Evolutionary conservation across 2,113 vertebrate genomes (phyloP).

Genomic region (Thinocorus orbignyianus): DNA sequence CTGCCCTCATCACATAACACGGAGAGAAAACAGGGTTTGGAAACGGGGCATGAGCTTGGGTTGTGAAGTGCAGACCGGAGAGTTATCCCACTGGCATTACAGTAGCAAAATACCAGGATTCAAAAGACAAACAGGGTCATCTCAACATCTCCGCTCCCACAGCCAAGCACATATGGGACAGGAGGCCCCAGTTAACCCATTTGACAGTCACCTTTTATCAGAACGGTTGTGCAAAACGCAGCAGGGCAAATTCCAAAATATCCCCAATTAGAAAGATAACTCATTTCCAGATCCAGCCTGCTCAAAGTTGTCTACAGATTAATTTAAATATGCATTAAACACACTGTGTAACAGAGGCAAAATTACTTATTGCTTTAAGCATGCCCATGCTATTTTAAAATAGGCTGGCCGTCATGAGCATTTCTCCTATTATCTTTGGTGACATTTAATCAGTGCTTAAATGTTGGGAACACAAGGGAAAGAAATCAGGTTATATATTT

Average conservation of each 20-base stretch:
- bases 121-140: not conserved
- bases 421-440: conserved; percentile 68
- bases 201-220: not conserved
- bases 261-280: conserved; percentile 31
- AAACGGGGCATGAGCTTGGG: not conserved
- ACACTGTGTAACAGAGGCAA: conserved; percentile 51
- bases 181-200: not conserved
- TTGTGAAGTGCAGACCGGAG: not conserved
- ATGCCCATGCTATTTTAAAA: conserved; percentile 68
- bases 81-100: not conserved
- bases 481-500: conserved; percentile 59
- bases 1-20: not conserved
- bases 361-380: conserved; percentile 67
- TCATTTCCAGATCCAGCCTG: conserved; percentile 29
- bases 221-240: not conserved
- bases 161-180: rapidly evolving
- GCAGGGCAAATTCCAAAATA: conserved; percentile 21
- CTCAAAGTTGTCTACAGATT: conserved; percentile 57
- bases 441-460: conserved; percentile 67
- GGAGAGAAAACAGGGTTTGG: not conserved
- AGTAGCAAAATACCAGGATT: not conserved
- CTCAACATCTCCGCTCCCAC: not conserved
- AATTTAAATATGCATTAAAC: conserved; percentile 58
- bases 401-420: conserved; percentile 58
- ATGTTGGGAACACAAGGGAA: conserved; percentile 55